These are phyloP conservation scores for Lycia hirtaria DNA, from an alignment of 2,888 invertebrate genomes.

Conservation along the genomic window DNA sequence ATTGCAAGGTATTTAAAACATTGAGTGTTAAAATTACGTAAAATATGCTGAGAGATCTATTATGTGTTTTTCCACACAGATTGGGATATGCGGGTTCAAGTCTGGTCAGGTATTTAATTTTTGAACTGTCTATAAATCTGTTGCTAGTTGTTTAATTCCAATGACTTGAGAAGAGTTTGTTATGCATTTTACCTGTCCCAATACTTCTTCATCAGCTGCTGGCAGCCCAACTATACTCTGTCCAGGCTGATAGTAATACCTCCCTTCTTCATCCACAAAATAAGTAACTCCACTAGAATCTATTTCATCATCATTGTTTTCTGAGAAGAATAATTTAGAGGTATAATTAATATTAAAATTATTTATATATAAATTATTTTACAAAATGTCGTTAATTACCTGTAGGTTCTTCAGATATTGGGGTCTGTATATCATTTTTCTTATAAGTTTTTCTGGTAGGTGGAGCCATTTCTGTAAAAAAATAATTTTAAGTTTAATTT, in stretches of 20 bases:
- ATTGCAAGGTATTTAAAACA: too few relatives aligned
- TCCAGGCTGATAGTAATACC: constrained; percentile 92
- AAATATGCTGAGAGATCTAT: too few relatives aligned
- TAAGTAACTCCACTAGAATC: constrained; percentile 86
- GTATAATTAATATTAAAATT: not conserved
- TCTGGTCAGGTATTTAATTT: too few relatives aligned
- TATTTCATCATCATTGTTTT: constrained; percentile 56
- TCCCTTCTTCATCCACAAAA: constrained; percentile 92
- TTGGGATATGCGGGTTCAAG: too few relatives aligned
- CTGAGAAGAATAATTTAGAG: constrained; percentile 7
- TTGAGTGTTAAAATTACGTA: too few relatives aligned
- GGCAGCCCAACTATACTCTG: constrained; percentile 87
- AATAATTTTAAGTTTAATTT: not conserved
- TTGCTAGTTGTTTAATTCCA: too few relatives aligned
- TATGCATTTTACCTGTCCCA: constrained; percentile 11
- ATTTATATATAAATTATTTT: not conserved
- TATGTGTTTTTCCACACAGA: too few relatives aligned
- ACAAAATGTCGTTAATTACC: not conserved
- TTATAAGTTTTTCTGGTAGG: constrained; percentile 55
- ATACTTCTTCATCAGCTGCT: not conserved
- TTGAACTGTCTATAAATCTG: too few relatives aligned
- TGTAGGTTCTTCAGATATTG: not conserved
- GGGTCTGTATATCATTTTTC: not conserved
- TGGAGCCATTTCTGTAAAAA: constrained; percentile 60
- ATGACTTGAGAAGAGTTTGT: not conserved